Evolutionary conservation across 1,140 invertebrate species (phyloP).

Genomic region (Tribolium madens): DNA sequence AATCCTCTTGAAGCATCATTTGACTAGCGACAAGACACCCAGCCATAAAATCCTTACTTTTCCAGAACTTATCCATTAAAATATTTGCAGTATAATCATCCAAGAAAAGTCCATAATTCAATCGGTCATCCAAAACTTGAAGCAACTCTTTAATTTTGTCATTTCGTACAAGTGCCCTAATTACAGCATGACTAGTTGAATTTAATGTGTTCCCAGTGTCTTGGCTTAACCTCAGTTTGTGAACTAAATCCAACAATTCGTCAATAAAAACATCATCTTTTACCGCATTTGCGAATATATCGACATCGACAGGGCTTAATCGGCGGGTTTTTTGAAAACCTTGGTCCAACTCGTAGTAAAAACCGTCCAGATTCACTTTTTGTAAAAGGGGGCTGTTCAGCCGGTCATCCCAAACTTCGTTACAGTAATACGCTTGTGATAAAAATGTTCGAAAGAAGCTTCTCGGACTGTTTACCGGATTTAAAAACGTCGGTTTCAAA

Average conservation of each 20-base stretch:
- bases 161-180: constrained; percentile 75
- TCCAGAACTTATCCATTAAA: constrained; percentile 84
- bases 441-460: constrained; percentile 66
- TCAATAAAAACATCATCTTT: constrained; percentile 69
- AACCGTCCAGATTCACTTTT: constrained; percentile 73
- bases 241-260: constrained; percentile 77
- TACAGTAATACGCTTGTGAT: constrained; percentile 76
- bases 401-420: constrained; percentile 74
- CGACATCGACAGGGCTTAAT: constrained; percentile 78
- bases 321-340: constrained; percentile 69
- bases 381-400: constrained; percentile 72
- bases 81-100: constrained; percentile 84
- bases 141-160: constrained; percentile 74
- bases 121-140: constrained; percentile 80
- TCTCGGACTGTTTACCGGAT: neutral
- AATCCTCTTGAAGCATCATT: constrained; percentile 92
- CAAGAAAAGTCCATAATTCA: constrained; percentile 91
- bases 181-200: constrained; percentile 85
- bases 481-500: neutral
- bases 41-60: constrained; percentile 74
- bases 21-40: constrained; percentile 83
- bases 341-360: constrained; percentile 75
- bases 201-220: constrained; percentile 77
- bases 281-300: constrained; percentile 78
- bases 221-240: constrained; percentile 77